Evolutionary conservation across 2,888 invertebrate species (phyloP).

Genomic region (Eurois occulta): DNA sequence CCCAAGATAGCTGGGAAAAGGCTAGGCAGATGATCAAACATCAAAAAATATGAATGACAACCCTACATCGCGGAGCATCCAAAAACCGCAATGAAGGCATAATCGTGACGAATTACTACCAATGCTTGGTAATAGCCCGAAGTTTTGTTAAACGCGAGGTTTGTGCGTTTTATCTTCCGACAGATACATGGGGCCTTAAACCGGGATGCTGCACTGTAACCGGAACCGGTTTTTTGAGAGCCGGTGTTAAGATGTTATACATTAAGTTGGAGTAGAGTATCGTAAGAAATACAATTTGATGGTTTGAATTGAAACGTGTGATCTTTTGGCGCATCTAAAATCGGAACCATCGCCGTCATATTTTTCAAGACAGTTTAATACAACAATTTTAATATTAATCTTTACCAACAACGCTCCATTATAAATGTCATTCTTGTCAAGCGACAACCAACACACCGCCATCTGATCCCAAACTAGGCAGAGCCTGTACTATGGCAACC

Average conservation of each 20-base stretch:
- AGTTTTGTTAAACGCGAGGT: constrained; percentile 61
- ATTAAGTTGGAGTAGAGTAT: neutral
- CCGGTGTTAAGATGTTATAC: neutral
- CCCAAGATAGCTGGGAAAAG: too few relatives aligned
- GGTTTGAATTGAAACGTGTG: neutral
- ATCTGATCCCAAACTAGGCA: too few relatives aligned
- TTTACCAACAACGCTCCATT: neutral
- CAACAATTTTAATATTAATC: neutral
- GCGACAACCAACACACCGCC: too few relatives aligned
- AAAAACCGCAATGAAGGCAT: constrained; percentile 62
- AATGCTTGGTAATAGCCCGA: constrained; percentile 50
- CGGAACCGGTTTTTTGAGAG: constrained; percentile 40
- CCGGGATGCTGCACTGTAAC: constrained; percentile 39
- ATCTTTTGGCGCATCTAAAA: neutral
- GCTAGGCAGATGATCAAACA: too few relatives aligned
- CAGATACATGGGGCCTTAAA: constrained; percentile 10
- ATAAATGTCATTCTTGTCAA: neutral
- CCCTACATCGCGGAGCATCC: constrained; percentile 47
- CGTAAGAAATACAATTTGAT: too few relatives aligned
- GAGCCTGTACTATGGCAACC: too few relatives aligned
- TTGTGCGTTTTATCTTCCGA: constrained; percentile 51
- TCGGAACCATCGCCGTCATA: neutral
- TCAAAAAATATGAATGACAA: constrained; percentile 36
- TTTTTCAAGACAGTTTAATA: neutral
- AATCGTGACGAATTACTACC: constrained; percentile 66